Conservation (phyloP, 1,140 invertebrate genomes). For the Popillia japonica region DNA sequence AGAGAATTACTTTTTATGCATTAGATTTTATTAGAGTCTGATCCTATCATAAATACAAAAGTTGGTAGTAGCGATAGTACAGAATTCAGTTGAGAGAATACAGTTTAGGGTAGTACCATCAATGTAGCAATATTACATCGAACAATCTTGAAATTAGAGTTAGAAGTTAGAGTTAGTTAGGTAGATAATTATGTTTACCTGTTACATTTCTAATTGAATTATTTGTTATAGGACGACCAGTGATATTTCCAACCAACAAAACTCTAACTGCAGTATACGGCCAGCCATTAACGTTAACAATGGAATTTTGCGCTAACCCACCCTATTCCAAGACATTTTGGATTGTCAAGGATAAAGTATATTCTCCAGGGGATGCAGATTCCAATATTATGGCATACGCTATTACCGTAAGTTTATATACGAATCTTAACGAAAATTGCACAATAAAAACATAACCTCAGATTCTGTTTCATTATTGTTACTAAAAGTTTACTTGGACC, state of each 20-base stretch:
- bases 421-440: too few species aligned
- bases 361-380: conserved; percentile 57
- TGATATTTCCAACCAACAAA: conserved; percentile 62
- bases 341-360: conserved; percentile 58
- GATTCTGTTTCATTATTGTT: too few species aligned
- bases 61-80: too few species aligned
- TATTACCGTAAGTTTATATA: conserved; percentile 57
- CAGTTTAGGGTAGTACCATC: too few species aligned
- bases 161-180: too few species aligned
- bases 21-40: neutral
- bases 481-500: too few species aligned
- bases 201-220: too few species aligned
- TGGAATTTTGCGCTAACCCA: conserved; percentile 67
- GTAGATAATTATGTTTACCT: too few species aligned
- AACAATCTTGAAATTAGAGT: too few species aligned
- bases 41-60: conserved; percentile 36
- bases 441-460: too few species aligned
- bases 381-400: conserved; percentile 56
- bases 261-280: conserved; percentile 65
- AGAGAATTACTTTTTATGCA: neutral
- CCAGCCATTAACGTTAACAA: conserved; percentile 63
- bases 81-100: too few species aligned
- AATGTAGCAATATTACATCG: too few species aligned
- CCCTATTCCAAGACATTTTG: conserved; percentile 57
- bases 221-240: conserved; percentile 61